Base-by-base conservation (phyloP, 2,888 invertebrate genomes). In the Xestia c-nigrum region DNA sequence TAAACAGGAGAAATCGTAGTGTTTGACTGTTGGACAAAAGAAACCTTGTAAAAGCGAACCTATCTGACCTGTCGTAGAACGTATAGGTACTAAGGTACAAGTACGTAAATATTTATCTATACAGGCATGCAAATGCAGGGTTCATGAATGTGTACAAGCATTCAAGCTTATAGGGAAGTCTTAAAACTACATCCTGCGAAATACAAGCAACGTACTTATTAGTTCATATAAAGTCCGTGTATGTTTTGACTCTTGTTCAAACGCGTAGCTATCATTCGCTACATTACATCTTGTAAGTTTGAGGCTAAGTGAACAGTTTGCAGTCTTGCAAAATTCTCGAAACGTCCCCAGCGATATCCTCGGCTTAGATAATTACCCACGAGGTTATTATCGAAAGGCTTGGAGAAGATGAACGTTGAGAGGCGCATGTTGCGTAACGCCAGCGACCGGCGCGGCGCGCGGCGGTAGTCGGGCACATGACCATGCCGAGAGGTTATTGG, bases 301-400 rank as follows among this genome's bases (percentile, higher is more conserved):
- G 85, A 84, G 81, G 86, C 73, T 83, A 83, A 79, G 80, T 69
- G 78, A 70, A 63, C 66, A 66, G 72, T 80, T 72, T 75, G 70
- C 64, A 77, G 71, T 84, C 82, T 84, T 83, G 85, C 78, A 86
- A 87, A 83, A 83, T 84, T 88, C 80, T 86, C 80, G 86, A 83
- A 85, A 65, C 77, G 74, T 83, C 82, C 74, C 74, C 78, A 83
- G 83, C 68, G 69, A 77, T 84, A 88, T 88, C 88, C 87, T 88
- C 88, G 88, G 72, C 78, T 87, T 81, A 86, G 87, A 90, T 91
- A 91, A 92, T 91, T 90, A 90, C 80, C 77, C 61, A 72, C 90
- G 88, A 91, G 88, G 90, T 89, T 91, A 90, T 89, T 89, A 89
- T 87, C 84, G 89, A 89, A 89, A 87, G 89, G 89, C 85, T 87